Base-by-base conservation (phyloP, 2,797 vertebrate genomes). In the Sebastes nivosus region DNA sequence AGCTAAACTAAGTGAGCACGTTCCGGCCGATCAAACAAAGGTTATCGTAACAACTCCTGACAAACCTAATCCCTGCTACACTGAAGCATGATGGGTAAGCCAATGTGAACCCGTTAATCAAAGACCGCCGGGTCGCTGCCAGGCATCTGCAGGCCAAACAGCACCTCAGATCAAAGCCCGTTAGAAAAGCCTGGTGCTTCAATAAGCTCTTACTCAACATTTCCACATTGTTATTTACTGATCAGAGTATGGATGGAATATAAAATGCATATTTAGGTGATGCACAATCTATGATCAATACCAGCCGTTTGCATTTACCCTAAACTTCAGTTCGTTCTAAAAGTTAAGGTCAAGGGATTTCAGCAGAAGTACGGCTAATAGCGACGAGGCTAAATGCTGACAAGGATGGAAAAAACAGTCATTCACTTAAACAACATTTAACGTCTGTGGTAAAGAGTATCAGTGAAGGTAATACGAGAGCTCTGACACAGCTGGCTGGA, bases 31-130 rank as follows among this genome's bases (percentile, higher is more conserved):
- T 90, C 90, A 89, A 79, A 89, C 88, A 72, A 73, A 86, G 76
- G 81, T 86, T 85, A 90, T 84, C 60, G 78, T 91, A 93, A 94
- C 85, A 67, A n/a, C 84, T 87, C 77, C 87, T 90, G 92, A 95
- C 92, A 94, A 85, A 88, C 70, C 57, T 93, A 94, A 94, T 93
- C 92, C 93, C 79, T 4, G 60, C 81, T 81, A 81, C 83, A 87
- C 82, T 75, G 81, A 84, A 46, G 89, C 91, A 92, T 89, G 88
- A 93, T 93, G 92, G 91, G 87, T 90, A 92, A 92, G 72, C 81
- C 83, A 74, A 87, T 20, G 84, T 80, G 85, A 93, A 91, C 73
- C 70, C 18, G 67, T 29, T 90, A 88, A 94, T 95, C 93, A 95
- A 93, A 95, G 91, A 73, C 84, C 57, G 73, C 34, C 18, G 52